Evolutionary conservation across 2,888 invertebrate species (phyloP).

Genomic region (Drosophila eohydei): DNA sequence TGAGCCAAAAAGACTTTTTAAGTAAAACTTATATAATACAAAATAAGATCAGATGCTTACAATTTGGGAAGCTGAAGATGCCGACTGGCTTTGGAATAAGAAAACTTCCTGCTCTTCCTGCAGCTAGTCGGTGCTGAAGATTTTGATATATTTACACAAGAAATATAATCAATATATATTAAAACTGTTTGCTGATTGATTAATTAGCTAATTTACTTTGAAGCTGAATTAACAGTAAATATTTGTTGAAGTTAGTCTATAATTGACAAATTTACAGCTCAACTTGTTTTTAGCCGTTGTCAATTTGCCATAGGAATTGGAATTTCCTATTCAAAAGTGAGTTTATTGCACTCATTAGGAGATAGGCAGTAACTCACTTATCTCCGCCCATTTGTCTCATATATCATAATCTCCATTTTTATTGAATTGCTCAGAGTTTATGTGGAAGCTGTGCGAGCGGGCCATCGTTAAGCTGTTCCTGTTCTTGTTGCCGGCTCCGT

Average conservation of each 20-base stretch:
- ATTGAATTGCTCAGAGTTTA: conserved; percentile 1
- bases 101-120: too few species aligned
- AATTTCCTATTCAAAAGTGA: too few species aligned
- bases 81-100: too few species aligned
- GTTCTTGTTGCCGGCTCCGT: conserved; percentile 19
- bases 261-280: neutral
- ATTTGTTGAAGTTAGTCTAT: neutral
- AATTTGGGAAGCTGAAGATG: too few species aligned
- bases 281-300: neutral
- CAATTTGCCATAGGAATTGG: neutral
- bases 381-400: conserved; percentile 21
- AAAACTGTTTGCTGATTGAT: neutral
- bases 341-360: conserved; percentile 2
- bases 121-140: too few species aligned
- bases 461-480: conserved; percentile 10
- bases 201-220: neutral
- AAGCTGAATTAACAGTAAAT: neutral
- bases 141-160: too few species aligned
- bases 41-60: too few species aligned
- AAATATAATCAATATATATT: neutral
- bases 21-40: too few species aligned
- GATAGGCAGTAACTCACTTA: neutral
- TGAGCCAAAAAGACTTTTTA: too few species aligned
- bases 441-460: neutral
- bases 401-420: conserved; percentile 12